Percentiles rank a stretch among this genome's conserved stretches.
Conservation (phyloP, 2,113 vertebrate genomes). For the Lagenorhynchus albirostris region DNA sequence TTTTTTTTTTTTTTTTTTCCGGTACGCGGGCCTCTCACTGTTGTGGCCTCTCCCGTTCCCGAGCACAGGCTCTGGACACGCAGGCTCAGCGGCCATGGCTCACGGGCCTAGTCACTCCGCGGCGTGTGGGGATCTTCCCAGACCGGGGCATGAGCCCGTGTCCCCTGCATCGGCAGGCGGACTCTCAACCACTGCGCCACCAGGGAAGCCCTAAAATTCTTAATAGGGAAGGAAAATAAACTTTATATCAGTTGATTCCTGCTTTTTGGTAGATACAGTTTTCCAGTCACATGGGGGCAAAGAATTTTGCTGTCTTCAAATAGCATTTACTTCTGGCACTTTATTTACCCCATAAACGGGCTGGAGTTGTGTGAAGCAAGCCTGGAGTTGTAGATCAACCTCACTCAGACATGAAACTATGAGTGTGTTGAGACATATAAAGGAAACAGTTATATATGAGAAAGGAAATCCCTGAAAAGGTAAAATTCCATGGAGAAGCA, state of each 20-base stretch:
- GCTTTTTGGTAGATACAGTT: not conserved
- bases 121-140: too few species aligned
- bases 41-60: too few species aligned
- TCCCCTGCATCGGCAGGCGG: too few species aligned
- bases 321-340: not conserved
- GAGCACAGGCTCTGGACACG: too few species aligned
- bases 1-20: not conserved
- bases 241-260: not conserved
- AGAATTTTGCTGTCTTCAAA: not conserved
- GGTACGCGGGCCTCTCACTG: too few species aligned
- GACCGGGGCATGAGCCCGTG: too few species aligned
- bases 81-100: too few species aligned
- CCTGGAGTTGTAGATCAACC: not conserved
- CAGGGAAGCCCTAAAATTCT: not conserved
- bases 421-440: not conserved
- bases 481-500: not conserved
- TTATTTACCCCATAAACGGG: not conserved
- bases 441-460: not conserved
- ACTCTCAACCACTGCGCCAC: too few species aligned
- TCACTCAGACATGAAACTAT: not conserved
- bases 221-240: not conserved
- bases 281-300: not conserved
- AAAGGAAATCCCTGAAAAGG: not conserved
- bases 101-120: fast-evolving
- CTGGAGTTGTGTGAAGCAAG: not conserved